Base-by-base conservation (phyloP, 2,888 invertebrate genomes). In the Eristalis intricaria region DNA sequence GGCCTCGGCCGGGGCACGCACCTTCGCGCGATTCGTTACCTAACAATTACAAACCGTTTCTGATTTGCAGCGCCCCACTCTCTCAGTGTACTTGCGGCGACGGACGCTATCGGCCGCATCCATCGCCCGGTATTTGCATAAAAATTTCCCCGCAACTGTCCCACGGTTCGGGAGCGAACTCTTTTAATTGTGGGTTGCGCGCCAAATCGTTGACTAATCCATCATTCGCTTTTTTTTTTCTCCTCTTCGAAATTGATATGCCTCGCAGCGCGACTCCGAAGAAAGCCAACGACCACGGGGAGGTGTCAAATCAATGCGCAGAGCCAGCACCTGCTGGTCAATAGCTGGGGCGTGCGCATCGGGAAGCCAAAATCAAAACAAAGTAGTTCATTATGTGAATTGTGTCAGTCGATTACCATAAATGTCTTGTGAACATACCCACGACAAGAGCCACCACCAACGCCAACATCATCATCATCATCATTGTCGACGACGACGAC, bases 341-440 rank as follows among this genome's bases (percentile, higher is more conserved):
- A 74, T 70, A 82, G 63, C 64, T 71, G 64, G 68, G 40, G 43
- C 40, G 60, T n/a, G 50, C 22, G 13, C 71, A 78, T 75, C 71
- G 65, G 79, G 78, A 71, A 76, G 58, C 56, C 86, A 29, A 71
- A 83, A 76, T 75, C 77, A 83, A 85, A 81, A 85, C 82, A 75
- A 84, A 87, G 68, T 79, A 76, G 75, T 70, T 87, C 87, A 84
- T 84, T 87, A 87, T 92, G 91, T 91, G 92, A 92, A 92, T 92
- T 92, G 92, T 92, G 92, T 91, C 92, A 92, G 92, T 90, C 91
- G 91, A 91, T 92, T 92, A 92, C 91, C 92, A 90, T 91, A 91
- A 90, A 90, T 89, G 89, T 89, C 89, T 88, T 86, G 82, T 70
- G 79, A 87, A 79, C 78, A 83, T 65, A 71, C 19, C 19, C 29